A percentile compares a stretch with the other conserved stretches of the same genome.
Conservation (phyloP, 2,113 vertebrate genomes). For the Thamnophis sirtalis region DNA sequence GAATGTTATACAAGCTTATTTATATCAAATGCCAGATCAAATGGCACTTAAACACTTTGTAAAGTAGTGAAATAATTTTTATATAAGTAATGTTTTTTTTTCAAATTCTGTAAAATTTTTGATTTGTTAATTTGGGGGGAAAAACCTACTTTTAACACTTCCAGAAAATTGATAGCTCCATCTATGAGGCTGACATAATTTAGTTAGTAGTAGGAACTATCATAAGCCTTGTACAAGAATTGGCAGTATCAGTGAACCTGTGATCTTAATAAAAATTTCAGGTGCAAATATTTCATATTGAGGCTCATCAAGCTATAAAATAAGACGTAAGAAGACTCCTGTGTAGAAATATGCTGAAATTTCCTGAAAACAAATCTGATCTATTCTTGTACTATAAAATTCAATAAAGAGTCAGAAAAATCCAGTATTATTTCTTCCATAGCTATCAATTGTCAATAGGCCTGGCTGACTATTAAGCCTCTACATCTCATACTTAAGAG, state of each 20-base stretch:
- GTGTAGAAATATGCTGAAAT: constrained; percentile 26
- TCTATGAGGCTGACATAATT: neutral
- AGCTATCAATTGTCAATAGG: constrained; percentile 2
- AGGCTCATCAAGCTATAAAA: neutral
- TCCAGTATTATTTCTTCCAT: neutral
- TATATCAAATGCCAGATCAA: neutral
- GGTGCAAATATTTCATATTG: neutral
- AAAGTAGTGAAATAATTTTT: neutral
- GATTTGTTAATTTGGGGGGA: neutral
- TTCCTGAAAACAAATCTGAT: constrained; percentile 23
- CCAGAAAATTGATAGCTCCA: neutral
- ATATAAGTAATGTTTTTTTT: neutral
- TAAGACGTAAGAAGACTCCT: neutral
- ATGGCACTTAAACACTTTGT: neutral
- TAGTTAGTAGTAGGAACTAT: neutral
- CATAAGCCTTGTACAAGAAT: neutral
- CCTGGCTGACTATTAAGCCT: constrained; percentile 10
- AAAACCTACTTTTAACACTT: neutral
- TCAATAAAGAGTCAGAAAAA: constrained; percentile 9
- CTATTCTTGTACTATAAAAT: neutral
- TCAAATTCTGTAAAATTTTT: neutral
- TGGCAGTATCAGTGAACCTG: neutral
- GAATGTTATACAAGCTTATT: neutral
- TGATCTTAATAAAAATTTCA: neutral
- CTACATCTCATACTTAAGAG: neutral